Evolutionary conservation across 2,888 invertebrate species (phyloP), one percentile per base, ranked within the genome.

Genomic region (Nudaria mundana): DNA sequence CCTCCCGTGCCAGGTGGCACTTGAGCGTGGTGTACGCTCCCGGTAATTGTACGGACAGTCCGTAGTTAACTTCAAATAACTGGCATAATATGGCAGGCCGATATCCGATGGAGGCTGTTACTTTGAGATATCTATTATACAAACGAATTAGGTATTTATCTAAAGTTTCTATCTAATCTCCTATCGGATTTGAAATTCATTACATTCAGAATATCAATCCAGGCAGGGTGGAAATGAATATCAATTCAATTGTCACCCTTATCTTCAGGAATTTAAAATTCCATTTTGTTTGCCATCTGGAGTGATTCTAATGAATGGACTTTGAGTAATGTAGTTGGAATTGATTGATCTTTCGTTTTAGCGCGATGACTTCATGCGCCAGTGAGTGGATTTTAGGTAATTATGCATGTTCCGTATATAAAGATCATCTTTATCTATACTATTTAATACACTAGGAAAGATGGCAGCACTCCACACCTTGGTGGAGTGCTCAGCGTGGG

Each of bases 251-350:
- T 40, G 32, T 22, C 35, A 37, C 5, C 30, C 44, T 44, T 50
- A 50, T 47, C 41, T 20, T 2, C 16, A 33, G 44, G 44, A 44
- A 42, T 44, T 50, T 44, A 50, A 44, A 50, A 47, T 44, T 35
- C 37, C 30, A 40, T 45, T 41, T 42, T 24, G 37, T 38, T 36
- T 49, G 40, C 30, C 16, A 30, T 36, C 20, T 3, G 13, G 6
- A 34, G 14, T 10, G 2, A 15, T 16, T 20, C 24, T 39, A 31
- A 37, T 31, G 30, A 34, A 34, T 16, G 31, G 42, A 26, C 40
- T 24, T 41, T 41, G 39, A 50, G 39, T 47, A 44, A 48, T 48
- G 48, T 45, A 22, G 24, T 28, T 28, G 34, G 32, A 30, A 20
- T 32, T 35, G 31, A 45, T 38, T 45, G 35, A 38, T 41, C 26